Base-by-base conservation (phyloP, 2,888 invertebrate species). In the Oxytorus armatus region DNA sequence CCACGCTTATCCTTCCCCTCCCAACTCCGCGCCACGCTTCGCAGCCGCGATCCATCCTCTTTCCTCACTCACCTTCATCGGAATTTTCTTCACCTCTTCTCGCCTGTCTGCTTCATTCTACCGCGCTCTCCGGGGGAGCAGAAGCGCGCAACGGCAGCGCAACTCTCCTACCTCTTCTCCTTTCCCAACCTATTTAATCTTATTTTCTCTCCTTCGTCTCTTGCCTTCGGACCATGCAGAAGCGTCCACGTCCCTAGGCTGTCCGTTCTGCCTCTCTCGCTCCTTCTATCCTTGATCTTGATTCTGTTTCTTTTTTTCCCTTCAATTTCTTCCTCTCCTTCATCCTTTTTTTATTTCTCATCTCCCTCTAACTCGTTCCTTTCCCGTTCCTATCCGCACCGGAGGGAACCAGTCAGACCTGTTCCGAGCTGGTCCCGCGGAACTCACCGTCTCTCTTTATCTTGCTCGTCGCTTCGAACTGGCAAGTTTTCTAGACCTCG, bases 401-500 rank as follows among this genome's bases (percentile, higher is more conserved):
- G 61, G 57, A 59, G 75, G 61, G 70, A 82, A 82, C 82, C 77
- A 55, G 82, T 81, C 75, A 81, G 77, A 82, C 82, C 82, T 81
- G 82, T 82, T 82, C 55, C 55, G 63, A 73, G 47, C 80, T 66
- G 68, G 87, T 85, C 86, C 85, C 91, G 90, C 91, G 90, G 89
- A 89, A 90, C 90, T 51, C 51, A 16, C 73, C 29, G 53, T 44
- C 7, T 36, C 49, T 70, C 47, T 59, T 47, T 57, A 49, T 61
- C 39, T 61, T 42, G 21, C 61, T 51, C 61, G 36, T 70, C 59
- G 36, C 70, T 59, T 23, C 44, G 36, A 23, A 70, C 51, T 33
- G 10, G 42, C 51, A 29, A 51, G 42, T 44, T 51, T 73, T 53
- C 51, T 73, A 73, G 63, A 68, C 23, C 66, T n/a, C 49, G 39